Base-by-base conservation (phyloP, 2,888 invertebrate genomes). In the Coleophora flavipennella region DNA sequence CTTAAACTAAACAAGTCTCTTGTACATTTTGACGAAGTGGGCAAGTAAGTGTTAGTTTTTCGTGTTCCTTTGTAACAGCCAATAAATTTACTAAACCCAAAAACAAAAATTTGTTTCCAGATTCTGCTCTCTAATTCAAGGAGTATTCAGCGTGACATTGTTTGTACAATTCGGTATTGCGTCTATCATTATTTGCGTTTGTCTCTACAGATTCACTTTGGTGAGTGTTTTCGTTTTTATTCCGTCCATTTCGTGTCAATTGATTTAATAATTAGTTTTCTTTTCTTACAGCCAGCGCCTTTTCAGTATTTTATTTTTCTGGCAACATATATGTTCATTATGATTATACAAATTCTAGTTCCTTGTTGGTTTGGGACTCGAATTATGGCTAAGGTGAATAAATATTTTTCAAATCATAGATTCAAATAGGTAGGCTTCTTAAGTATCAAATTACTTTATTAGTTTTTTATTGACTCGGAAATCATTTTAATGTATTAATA, bases 301-400 rank as follows among this genome's bases (percentile, higher is more conserved):
- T 35, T 45, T 3, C 49, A 55, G 10, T 77, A 74, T 43, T 73
- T 55, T 35, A 48, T 75, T 38, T 79, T 76, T 45, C 53, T 79
- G 2, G 55, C 51, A 1, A 58, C 63, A 8, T 79, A 76, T 36
- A 60, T 68, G 45, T 45, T 46, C 26, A 45, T 67, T 2, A 71
- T 79, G 71, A 47, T 66, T 1, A 33, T 63, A 11, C 63, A 68
- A 59, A 70, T 77, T 33, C 39, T 75, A 46, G 55, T 73, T 1
- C 77, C 76, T 1, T 73, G 75, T 40, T 77, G 66, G 68, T 70
- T 67, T 49, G 79, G 79, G 8, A 68, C 67, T 10, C 53, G 46
- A 3, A 65, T 79, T 25, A 63, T 65, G 32, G 59, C 62, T 14
- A 69, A 67, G 66, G 78, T 77, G 52, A 42, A 26, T 20, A 41